These are phyloP conservation scores for Uropetala carovei DNA, from an alignment of 2,888 invertebrate species.

Conservation along the genomic window DNA sequence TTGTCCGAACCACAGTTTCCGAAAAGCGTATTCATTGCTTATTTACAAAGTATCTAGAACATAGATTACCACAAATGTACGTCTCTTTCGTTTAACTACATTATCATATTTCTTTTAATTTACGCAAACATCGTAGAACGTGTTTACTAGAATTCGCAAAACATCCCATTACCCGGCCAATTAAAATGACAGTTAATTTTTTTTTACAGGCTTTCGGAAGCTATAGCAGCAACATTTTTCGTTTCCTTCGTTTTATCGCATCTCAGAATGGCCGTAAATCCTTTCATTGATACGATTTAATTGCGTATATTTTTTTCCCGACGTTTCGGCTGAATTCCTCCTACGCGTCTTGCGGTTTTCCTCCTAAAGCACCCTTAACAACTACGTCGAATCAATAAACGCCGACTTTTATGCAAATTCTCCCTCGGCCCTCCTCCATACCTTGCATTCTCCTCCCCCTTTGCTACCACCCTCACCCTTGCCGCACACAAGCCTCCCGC, in stretches of 20 bases:
- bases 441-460: background rate
- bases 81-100: no score
- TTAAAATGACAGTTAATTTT: no score
- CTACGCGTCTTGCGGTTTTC: background rate
- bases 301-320: background rate
- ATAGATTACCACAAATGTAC: no score
- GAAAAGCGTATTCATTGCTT: no score
- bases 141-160: no score
- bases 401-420: background rate
- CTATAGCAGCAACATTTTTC: background rate
- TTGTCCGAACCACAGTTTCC: no score
- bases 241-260: background rate
- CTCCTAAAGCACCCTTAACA: background rate
- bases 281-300: background rate
- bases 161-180: no score
- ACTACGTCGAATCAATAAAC: background rate
- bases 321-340: background rate
- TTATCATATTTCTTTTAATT: no score
- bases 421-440: background rate
- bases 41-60: no score
- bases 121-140: no score
- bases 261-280: background rate
- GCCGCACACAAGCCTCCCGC: background rate
- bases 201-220: no score
- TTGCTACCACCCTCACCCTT: background rate